A percentile compares a stretch with the other conserved stretches of the same genome.
phyloP scores from a whole-genome alignment of 2,113 vertebrate genomes.

The Brienomyrus longianalis region DNA sequence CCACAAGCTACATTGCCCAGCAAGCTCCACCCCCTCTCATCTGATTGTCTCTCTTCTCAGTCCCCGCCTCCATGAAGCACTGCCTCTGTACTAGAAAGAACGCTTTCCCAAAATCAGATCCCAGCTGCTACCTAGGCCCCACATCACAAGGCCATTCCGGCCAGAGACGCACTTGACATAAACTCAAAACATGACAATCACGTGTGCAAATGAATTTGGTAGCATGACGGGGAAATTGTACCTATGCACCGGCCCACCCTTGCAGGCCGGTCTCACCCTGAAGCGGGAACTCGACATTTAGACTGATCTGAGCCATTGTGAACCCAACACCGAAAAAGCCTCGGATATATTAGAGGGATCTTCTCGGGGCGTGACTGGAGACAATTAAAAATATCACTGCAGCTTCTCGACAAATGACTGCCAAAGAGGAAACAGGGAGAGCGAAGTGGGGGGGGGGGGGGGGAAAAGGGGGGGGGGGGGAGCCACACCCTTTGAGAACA shows the following conservation, averaged over 20 bases:
- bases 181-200: neutral
- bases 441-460: neutral
- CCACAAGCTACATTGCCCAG: neutral
- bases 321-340: neutral
- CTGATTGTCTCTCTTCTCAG: neutral
- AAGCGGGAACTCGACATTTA: neutral
- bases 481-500: neutral
- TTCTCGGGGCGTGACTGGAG: too few species aligned
- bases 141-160: neutral
- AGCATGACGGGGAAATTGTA: neutral
- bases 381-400: too few species aligned
- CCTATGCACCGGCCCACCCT: neutral
- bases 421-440: neutral
- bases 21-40: neutral
- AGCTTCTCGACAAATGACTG: neutral
- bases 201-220: neutral
- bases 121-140: neutral
- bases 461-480: neutral
- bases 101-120: neutral
- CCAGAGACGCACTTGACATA: neutral
- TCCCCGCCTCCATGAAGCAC: neutral
- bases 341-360: too few species aligned
- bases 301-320: neutral
- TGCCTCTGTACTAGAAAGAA: neutral
- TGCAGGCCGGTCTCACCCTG: neutral